Evolutionary conservation across 2,888 invertebrate species (phyloP), one percentile per base, ranked within the genome.

Genomic region (Eristalis arbustorum): DNA sequence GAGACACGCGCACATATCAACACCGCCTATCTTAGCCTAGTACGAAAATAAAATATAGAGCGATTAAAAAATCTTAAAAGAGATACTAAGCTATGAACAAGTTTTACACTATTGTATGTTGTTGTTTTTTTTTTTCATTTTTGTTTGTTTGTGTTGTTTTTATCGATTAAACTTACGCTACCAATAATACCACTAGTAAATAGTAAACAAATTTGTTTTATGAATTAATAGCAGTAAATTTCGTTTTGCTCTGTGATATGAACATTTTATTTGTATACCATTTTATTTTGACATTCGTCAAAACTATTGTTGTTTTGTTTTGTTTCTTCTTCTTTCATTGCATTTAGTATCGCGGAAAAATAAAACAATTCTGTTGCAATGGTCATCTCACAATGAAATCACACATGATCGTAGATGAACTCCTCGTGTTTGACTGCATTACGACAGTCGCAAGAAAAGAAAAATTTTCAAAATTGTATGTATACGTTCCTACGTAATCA

Each of bases 211-310:
- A 68, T 73, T 31, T 68, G 69, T 74, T 31, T 31, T 77, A 69
- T 69, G 61, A 77, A 73, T 62, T 74, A 57, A 71, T 62, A 74
- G 72, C 49, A 77, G 72, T 72, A 66, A 59, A 66, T 68, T 76
- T 84, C 37, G 62, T 76, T 57, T 72, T 72, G 71, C 73, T 81
- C 73, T 81, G 84, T 82, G 82, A 77, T 85, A 85, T 82, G 82
- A 74, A 59, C 82, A 73, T 77, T 77, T 72, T 64, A 13, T 75
- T 80, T 74, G n/a, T 77, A n/a, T n/a, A n/a, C n/a, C n/a, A 40
- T 67, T 25, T 13, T 18, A 18, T 8, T 18, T 40, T 8, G 66
- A 25, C 13, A 25, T 59, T 59, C 18, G 57, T 66, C 59, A 59
- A 11, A 56, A 18, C 56, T 14, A 22, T 22, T 56, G 2, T 25